Percentiles rank a stretch among this genome's conserved stretches.
phyloP scores from a whole-genome alignment of 1,140 invertebrate species.

The Diplogasteroides magnus region DNA sequence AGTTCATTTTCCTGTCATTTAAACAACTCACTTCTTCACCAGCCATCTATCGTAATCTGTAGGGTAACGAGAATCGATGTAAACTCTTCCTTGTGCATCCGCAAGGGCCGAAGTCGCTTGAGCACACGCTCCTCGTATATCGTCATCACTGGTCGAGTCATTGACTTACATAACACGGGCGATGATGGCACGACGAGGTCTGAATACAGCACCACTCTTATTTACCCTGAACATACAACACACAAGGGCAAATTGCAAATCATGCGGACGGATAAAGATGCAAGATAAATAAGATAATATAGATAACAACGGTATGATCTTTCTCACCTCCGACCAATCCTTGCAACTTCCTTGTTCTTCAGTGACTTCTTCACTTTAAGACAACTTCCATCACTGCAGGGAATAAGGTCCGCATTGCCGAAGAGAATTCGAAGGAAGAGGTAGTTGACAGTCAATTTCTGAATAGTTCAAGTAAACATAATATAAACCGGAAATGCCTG shows the following conservation, averaged over 20 bases:
- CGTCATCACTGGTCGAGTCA: not conserved
- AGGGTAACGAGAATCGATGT: not conserved
- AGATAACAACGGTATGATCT: too few species aligned
- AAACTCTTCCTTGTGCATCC: not conserved
- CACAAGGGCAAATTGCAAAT: not conserved
- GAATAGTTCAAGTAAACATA: not conserved
- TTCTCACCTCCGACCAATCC: too few species aligned
- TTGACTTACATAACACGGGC: not conserved
- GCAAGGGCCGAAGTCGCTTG: not conserved
- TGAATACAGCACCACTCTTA: too few species aligned
- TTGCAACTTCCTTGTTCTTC: too few species aligned
- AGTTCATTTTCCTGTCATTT: not conserved
- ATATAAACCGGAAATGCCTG: not conserved
- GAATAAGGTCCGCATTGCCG: conserved; percentile 19
- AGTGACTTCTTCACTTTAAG: not conserved
- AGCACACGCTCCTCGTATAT: not conserved
- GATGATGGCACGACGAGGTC: too few species aligned
- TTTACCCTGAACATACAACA: not conserved
- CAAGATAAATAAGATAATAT: not conserved
- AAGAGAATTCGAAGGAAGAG: conserved; percentile 23
- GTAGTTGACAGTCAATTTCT: conserved; percentile 29
- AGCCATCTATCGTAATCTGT: not conserved
- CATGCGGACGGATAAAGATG: too few species aligned
- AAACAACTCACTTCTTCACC: not conserved
- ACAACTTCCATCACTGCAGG: conserved; percentile 4